A percentile compares a stretch with the other conserved stretches of the same genome.
These are phyloP conservation scores for Pachydiplax longipennis DNA, from an alignment of 2,888 invertebrate species.

Conservation along the genomic window DNA sequence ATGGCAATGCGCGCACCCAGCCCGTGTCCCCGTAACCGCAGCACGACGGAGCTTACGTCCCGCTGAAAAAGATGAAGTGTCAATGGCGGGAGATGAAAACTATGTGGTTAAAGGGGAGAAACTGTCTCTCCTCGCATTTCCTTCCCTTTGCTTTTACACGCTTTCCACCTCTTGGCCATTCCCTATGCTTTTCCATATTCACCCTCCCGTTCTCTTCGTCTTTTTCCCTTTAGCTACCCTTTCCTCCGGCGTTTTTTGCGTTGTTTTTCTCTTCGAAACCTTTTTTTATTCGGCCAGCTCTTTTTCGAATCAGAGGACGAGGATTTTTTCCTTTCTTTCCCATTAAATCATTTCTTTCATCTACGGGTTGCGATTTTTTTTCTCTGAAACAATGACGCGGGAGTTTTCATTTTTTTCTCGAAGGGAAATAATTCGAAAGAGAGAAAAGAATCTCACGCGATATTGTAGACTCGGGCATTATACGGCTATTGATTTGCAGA, in stretches of 20 bases:
- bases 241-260: background rate
- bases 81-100: background rate
- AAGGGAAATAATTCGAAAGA: too few relatives aligned
- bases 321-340: too few relatives aligned
- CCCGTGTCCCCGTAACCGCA: background rate
- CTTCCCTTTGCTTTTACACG: background rate
- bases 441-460: too few relatives aligned
- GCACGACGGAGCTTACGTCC: background rate
- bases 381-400: too few relatives aligned
- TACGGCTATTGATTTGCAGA: too few relatives aligned
- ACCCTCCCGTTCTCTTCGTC: background rate
- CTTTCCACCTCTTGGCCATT: too few relatives aligned
- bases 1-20: background rate
- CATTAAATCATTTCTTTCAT: too few relatives aligned
- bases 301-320: background rate
- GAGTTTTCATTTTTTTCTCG: too few relatives aligned
- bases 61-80: background rate
- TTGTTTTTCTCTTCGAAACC: background rate
- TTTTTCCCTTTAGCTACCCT: background rate
- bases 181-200: background rate
- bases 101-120: background rate
- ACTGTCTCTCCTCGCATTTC: background rate
- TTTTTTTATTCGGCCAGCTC: background rate
- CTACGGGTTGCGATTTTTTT: too few relatives aligned
- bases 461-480: too few relatives aligned